phyloP scores from a whole-genome alignment of 2,888 invertebrate species.

The Chelonus formosanus region DNA sequence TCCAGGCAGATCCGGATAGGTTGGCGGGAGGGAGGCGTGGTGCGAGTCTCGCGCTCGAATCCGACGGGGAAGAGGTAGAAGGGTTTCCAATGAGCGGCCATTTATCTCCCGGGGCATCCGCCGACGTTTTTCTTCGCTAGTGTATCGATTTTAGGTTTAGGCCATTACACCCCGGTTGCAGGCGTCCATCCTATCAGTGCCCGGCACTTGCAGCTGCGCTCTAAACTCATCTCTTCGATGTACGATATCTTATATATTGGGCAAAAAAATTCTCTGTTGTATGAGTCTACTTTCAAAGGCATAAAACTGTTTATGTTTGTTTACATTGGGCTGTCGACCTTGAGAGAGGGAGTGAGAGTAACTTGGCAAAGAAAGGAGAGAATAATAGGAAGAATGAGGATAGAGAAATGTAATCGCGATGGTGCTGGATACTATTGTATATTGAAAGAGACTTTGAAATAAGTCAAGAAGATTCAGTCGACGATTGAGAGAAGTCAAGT shows the following conservation, averaged over 20 bases:
- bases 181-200: slow-evolving; percentile 40
- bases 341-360: slow-evolving; percentile 6
- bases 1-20: slow-evolving; percentile 35
- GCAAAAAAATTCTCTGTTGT: not conserved
- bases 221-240: slow-evolving; percentile 35
- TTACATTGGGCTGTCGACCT: slow-evolving; percentile 26
- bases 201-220: slow-evolving; percentile 44
- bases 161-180: slow-evolving; percentile 52
- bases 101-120: slow-evolving; percentile 57
- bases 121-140: slow-evolving; percentile 55
- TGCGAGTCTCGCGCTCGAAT: slow-evolving; percentile 37
- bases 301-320: slow-evolving; percentile 24
- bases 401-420: too few species aligned
- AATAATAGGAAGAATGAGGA: too few species aligned
- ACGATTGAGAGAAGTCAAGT: slow-evolving; percentile 17
- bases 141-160: slow-evolving; percentile 58
- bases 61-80: slow-evolving; percentile 42
- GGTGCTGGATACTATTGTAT: too few species aligned
- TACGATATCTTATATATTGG: slow-evolving; percentile 16
- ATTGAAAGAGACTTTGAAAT: not conserved
- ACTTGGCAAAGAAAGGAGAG: not conserved
- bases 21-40: slow-evolving; percentile 33
- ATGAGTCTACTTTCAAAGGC: not conserved
- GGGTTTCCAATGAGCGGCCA: slow-evolving; percentile 56
- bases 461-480: not conserved